Conservation (phyloP, 2,113 vertebrate species). For the Colistium nudipinnis region DNA sequence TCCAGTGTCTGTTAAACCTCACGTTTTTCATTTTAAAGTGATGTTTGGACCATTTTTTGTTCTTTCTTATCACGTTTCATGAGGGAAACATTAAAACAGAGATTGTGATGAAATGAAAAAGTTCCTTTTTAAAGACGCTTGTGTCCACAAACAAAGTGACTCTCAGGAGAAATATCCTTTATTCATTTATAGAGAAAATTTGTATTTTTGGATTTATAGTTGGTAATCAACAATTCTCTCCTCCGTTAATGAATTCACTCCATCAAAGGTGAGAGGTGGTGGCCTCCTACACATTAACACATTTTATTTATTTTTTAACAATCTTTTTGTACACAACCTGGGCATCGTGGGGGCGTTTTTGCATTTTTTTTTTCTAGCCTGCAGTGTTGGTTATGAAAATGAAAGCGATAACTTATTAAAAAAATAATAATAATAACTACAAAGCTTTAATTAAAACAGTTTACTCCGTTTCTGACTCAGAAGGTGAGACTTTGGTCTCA, state of each 20-base stretch:
- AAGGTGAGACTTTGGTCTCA: background rate
- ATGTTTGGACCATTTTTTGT: too few species aligned
- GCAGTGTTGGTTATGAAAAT: too few species aligned
- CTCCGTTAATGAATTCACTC: conserved; percentile 58
- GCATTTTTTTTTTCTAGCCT: too few species aligned
- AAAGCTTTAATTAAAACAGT: conserved; percentile 7
- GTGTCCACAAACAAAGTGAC: conserved; percentile 64
- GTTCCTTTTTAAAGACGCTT: conserved; percentile 68
- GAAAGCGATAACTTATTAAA: too few species aligned
- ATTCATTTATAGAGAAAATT: conserved; percentile 64
- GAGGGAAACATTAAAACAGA: conserved; percentile 62
- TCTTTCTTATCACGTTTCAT: conserved; percentile 57
- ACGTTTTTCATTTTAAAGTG: too few species aligned
- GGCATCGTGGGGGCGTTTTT: too few species aligned
- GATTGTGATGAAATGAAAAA: conserved; percentile 54
- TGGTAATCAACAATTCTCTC: conserved; percentile 47
- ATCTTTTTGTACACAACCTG: too few species aligned
- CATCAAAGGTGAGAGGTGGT: conserved; percentile 37
- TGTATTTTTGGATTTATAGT: conserved; percentile 47
- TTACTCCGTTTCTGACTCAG: background rate
- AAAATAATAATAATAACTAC: too few species aligned
- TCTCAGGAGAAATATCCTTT: conserved; percentile 70
- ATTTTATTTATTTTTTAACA: background rate
- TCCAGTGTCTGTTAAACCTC: background rate
- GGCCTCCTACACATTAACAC: conserved; percentile 18